Conservation (phyloP, 2,797 vertebrate species). For the Selene dorsalis region DNA sequence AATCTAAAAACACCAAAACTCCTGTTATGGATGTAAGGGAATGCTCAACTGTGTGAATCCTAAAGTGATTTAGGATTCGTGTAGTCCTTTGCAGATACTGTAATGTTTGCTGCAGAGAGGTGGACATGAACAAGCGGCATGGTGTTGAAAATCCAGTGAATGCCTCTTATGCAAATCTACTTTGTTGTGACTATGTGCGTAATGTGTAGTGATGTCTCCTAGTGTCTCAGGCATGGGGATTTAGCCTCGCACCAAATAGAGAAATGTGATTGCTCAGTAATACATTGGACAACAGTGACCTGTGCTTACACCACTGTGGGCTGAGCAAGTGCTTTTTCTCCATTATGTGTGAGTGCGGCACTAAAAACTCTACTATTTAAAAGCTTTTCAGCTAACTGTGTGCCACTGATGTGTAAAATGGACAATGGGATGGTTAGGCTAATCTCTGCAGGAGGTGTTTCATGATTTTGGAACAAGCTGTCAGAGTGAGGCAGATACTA, state of each 20-base stretch:
- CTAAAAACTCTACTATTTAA: constrained; percentile 55
- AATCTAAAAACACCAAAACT: neutral
- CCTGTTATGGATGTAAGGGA: neutral
- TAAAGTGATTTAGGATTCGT: constrained; percentile 7
- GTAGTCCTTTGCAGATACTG: neutral
- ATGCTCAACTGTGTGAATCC: neutral
- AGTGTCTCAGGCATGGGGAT: constrained; percentile 25
- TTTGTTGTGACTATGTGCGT: constrained; percentile 16
- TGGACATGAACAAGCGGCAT: constrained; percentile 6
- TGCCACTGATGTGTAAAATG: constrained; percentile 71
- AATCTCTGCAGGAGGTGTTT: constrained; percentile 64
- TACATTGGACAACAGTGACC: constrained; percentile 48
- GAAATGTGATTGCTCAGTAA: constrained; percentile 55
- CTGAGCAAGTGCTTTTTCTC: constrained; percentile 60
- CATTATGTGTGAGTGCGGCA: constrained; percentile 45
- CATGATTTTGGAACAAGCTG: constrained; percentile 52
- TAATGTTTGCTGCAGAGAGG: neutral
- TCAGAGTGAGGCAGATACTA: constrained; percentile 61
- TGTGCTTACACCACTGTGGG: constrained; percentile 48
- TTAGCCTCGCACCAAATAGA: constrained; percentile 27
- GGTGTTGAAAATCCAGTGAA: constrained; percentile 23
- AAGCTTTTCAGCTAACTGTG: constrained; percentile 59
- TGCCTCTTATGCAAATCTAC: neutral
- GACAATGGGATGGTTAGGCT: constrained; percentile 62
- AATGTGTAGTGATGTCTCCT: constrained; percentile 35